Conservation (phyloP, 2,888 invertebrate species). For the Miltochrista miniata region DNA sequence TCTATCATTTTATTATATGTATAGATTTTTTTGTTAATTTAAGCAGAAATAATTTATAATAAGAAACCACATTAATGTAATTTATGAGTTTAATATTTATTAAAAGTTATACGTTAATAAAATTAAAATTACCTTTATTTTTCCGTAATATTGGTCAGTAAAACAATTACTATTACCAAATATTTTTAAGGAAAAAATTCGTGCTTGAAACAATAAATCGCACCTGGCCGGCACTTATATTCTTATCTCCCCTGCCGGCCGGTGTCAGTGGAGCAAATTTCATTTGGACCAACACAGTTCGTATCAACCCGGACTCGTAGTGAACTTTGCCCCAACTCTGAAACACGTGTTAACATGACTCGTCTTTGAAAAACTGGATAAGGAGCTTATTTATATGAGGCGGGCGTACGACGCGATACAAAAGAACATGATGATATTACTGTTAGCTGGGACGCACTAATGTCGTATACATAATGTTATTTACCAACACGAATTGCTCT, state of each 20-base stretch:
- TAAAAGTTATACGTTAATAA: too few relatives aligned
- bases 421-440: slow-evolving; percentile 79
- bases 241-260: slow-evolving; percentile 50
- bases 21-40: too few relatives aligned
- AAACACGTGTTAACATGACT: slow-evolving; percentile 78
- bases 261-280: slow-evolving; percentile 76
- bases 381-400: slow-evolving; percentile 80
- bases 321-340: slow-evolving; percentile 66
- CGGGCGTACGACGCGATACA: slow-evolving; percentile 75
- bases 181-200: slow-evolving; percentile 25
- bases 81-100: too few relatives aligned
- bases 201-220: slow-evolving; percentile 50
- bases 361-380: slow-evolving; percentile 80
- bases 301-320: slow-evolving; percentile 37
- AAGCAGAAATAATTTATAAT: too few relatives aligned
- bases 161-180: slow-evolving; percentile 13
- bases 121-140: slow-evolving; percentile 5
- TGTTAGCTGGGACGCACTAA: slow-evolving; percentile 65
- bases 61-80: too few relatives aligned
- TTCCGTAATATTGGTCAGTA: slow-evolving; percentile 12
- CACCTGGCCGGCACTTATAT: slow-evolving; percentile 50
- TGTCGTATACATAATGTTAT: slow-evolving; percentile 73
- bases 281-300: slow-evolving; percentile 63
- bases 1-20: too few relatives aligned
- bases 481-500: slow-evolving; percentile 63